Conservation (phyloP, 1,140 invertebrate genomes). For the Stratiolaelaps scimitus region DNA sequence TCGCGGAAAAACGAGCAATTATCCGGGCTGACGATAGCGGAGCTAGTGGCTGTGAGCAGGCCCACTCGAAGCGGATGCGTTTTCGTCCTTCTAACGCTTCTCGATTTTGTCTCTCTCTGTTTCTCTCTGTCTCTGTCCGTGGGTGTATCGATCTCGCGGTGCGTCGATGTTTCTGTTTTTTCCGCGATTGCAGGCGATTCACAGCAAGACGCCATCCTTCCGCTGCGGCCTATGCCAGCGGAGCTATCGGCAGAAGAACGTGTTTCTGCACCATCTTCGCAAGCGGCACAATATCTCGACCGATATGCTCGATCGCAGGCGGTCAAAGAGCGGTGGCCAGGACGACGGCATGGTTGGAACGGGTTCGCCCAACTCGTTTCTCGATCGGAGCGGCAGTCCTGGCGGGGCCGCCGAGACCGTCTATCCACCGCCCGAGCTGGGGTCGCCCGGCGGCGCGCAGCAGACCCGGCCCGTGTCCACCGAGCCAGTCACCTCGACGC, state of each 20-base stretch:
- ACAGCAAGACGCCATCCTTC: slow-evolving; percentile 25
- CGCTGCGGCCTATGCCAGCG: slow-evolving; percentile 30
- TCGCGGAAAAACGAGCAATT: no score
- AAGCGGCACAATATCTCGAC: slow-evolving; percentile 30
- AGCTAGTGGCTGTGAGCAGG: no score
- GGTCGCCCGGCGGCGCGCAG: background rate
- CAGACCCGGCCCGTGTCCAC: slow-evolving; percentile 12
- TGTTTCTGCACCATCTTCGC: slow-evolving; percentile 31
- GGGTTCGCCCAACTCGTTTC: slow-evolving; percentile 17
- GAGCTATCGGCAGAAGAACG: slow-evolving; percentile 32
- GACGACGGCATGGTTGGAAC: background rate
- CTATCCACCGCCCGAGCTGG: slow-evolving; percentile 20
- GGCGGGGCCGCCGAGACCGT: slow-evolving; percentile 21
- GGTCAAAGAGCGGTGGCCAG: slow-evolving; percentile 27
- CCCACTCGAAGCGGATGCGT: no score
- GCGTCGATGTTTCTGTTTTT: no score
- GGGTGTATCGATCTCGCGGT: no score
- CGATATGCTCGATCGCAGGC: slow-evolving; percentile 29
- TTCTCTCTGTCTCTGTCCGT: no score
- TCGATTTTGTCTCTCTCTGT: no score
- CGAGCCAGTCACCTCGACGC: background rate
- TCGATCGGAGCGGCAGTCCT: slow-evolving; percentile 2
- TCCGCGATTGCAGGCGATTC: slow-evolving; percentile 4
- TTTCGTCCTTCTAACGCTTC: no score
- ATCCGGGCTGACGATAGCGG: no score